Conservation (phyloP, 1,140 invertebrate species). For the Doryteuthis pealeii region DNA sequence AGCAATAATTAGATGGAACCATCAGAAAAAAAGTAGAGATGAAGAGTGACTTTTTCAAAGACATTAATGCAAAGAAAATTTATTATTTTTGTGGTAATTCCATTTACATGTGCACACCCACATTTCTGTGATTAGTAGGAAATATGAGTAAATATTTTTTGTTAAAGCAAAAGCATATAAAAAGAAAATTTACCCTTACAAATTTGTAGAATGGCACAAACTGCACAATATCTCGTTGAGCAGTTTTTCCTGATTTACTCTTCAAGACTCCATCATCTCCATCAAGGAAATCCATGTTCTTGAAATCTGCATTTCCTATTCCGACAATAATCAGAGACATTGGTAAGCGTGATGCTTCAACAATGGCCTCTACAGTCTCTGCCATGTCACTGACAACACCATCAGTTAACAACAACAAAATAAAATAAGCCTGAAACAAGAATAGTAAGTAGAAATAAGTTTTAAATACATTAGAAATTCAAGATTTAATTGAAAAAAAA, state of each 20-base stretch:
- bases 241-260: slow-evolving; percentile 49
- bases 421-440: slow-evolving; percentile 64
- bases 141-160: no score
- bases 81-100: no score
- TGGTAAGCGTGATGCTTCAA: slow-evolving; percentile 64
- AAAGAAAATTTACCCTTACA: slow-evolving; percentile 25
- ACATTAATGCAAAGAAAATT: no score
- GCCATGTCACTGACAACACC: slow-evolving; percentile 72
- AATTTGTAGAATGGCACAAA: slow-evolving; percentile 65
- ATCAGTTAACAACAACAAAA: slow-evolving; percentile 71
- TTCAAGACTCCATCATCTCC: slow-evolving; percentile 63
- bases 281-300: slow-evolving; percentile 65
- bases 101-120: no score
- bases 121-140: no score
- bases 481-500: neutral
- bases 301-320: slow-evolving; percentile 66
- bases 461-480: no score
- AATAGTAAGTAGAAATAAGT: no score
- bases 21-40: no score
- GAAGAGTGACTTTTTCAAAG: no score
- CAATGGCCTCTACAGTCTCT: slow-evolving; percentile 66
- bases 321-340: slow-evolving; percentile 70
- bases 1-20: no score
- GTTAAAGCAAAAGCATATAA: no score
- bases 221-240: slow-evolving; percentile 66